These are phyloP conservation scores for Poecilia gillii DNA, from an alignment of 2,797 vertebrate genomes.

Conservation along the genomic window DNA sequence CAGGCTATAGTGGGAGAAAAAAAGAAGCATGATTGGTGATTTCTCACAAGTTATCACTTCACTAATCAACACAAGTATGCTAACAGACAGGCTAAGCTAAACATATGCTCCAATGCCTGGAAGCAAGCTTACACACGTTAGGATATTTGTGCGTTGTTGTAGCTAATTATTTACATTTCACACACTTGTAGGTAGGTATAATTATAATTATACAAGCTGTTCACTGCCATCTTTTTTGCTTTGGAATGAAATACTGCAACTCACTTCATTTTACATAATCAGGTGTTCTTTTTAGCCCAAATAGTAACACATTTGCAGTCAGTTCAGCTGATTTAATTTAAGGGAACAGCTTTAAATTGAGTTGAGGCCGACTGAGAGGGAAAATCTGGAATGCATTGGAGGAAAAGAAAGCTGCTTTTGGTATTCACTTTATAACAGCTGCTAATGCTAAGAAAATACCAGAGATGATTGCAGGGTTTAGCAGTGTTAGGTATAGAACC, in stretches of 20 bases:
- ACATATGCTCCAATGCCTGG: neutral
- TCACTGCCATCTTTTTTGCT: neutral
- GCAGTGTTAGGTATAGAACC: neutral
- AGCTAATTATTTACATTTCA: conserved; percentile 26
- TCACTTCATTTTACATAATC: neutral
- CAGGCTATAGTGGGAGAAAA: neutral
- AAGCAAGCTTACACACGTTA: neutral
- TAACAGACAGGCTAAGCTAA: conserved; percentile 9
- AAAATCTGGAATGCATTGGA: conserved; percentile 6
- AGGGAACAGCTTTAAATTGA: conserved; percentile 1
- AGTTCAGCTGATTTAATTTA: conserved; percentile 16
- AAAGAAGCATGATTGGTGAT: neutral
- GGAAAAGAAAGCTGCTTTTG: conserved; percentile 8
- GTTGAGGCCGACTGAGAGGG: neutral
- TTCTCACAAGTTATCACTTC: neutral
- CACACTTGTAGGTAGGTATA: conserved; percentile 1
- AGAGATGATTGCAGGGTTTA: conserved; percentile 24
- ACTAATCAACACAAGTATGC: conserved; percentile 1
- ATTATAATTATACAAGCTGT: neutral
- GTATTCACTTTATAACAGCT: conserved; percentile 20
- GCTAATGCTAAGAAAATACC: conserved; percentile 19
- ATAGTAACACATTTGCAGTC: neutral
- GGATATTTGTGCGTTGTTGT: conserved; percentile 4
- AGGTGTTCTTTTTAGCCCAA: neutral
- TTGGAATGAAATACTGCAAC: neutral